These are phyloP conservation scores for Solenopsis fugax DNA, from an alignment of 1,140 invertebrate genomes.

Conservation along the genomic window DNA sequence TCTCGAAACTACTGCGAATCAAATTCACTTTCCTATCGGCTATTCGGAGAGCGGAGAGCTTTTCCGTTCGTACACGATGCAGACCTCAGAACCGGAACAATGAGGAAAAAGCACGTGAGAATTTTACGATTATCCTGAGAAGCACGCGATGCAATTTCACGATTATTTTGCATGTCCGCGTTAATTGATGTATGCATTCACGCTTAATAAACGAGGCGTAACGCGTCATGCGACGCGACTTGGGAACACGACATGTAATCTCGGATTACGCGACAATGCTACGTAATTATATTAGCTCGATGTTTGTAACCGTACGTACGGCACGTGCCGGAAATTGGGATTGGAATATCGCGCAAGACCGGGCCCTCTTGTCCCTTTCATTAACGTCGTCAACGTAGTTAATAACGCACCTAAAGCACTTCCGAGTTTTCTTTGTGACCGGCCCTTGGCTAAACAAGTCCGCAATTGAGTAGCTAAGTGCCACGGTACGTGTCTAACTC, in stretches of 20 bases:
- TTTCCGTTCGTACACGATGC: neutral
- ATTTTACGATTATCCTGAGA: slow-evolving; percentile 19
- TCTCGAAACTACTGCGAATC: neutral
- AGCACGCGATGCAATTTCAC: slow-evolving; percentile 7
- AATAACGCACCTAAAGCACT: slow-evolving; percentile 33
- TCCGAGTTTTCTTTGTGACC: slow-evolving; percentile 17
- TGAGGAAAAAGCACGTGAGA: neutral
- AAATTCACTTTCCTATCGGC: neutral
- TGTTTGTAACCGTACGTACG: neutral
- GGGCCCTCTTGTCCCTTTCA: neutral
- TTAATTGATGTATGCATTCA: neutral
- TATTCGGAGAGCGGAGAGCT: neutral
- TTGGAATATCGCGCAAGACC: neutral
- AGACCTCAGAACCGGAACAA: neutral
- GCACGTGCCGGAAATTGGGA: neutral
- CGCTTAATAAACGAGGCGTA: neutral
- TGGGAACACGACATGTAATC: neutral
- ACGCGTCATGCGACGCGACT: neutral
- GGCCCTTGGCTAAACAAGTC: slow-evolving; percentile 17
- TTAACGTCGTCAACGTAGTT: neutral
- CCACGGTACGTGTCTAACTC: neutral
- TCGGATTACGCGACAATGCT: slow-evolving; percentile 18
- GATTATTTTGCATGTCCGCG: slow-evolving; percentile 1
- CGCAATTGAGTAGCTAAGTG: slow-evolving; percentile 32
- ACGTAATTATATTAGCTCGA: neutral